phyloP scores from a whole-genome alignment of 2,888 invertebrate genomes.

The Tineola bisselliella region DNA sequence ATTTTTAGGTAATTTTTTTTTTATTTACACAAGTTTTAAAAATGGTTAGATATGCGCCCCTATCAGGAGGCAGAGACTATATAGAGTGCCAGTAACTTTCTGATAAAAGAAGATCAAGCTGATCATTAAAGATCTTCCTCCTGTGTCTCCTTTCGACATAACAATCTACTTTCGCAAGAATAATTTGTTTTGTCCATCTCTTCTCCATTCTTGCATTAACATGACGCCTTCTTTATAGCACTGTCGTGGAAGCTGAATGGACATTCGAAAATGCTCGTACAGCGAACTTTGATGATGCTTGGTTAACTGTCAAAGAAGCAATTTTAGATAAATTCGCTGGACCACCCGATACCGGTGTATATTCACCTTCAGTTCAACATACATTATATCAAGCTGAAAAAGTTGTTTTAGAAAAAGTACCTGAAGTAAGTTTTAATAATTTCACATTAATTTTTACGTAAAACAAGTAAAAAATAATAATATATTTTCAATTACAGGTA shows the following conservation, averaged over 20 bases:
- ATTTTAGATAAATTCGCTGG: constrained; percentile 82
- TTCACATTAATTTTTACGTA: background rate
- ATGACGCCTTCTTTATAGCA: constrained; percentile 51
- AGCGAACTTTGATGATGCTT: constrained; percentile 75
- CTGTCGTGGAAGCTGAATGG: constrained; percentile 80
- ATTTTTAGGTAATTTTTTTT: constrained; percentile 75
- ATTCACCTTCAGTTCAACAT: constrained; percentile 83
- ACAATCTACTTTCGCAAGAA: too few relatives aligned
- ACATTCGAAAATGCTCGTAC: constrained; percentile 72
- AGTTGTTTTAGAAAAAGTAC: constrained; percentile 72
- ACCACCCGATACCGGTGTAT: constrained; percentile 74
- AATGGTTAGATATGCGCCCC: too few relatives aligned
- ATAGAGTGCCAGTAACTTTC: too few relatives aligned
- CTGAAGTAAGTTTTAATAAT: constrained; percentile 64
- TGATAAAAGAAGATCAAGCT: too few relatives aligned
- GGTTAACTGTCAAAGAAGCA: constrained; percentile 75
- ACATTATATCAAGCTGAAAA: constrained; percentile 79
- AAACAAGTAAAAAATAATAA: background rate
- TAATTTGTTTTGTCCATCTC: too few relatives aligned
- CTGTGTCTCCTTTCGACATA: too few relatives aligned
- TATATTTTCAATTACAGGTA: constrained; percentile 56
- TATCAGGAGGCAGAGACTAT: too few relatives aligned
- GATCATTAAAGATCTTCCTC: too few relatives aligned
- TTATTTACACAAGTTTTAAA: too few relatives aligned
- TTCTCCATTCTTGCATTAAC: too few relatives aligned